Evolutionary conservation across 2,113 vertebrate genomes (phyloP).

Genomic region (Paradoxurus hermaphroditus): DNA sequence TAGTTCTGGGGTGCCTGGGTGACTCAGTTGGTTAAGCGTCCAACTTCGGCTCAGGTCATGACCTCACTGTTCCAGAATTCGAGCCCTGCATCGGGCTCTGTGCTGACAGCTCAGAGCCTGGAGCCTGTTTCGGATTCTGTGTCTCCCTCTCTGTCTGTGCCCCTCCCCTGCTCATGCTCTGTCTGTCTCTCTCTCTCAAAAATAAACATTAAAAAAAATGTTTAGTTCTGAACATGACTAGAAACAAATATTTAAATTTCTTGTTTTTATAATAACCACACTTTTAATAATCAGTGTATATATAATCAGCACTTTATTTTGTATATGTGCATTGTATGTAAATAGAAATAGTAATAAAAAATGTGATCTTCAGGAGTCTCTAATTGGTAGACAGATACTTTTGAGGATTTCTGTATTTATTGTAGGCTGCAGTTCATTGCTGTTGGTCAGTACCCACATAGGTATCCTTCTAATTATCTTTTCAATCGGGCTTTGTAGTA

Average conservation of each 20-base stretch:
- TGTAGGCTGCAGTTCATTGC: neutral
- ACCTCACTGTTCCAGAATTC: too few relatives aligned
- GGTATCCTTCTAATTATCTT: neutral
- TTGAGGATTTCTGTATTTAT: neutral
- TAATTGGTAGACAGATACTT: neutral
- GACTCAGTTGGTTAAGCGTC: too few relatives aligned
- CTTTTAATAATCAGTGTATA: neutral
- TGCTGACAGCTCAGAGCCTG: too few relatives aligned
- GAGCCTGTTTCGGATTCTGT: too few relatives aligned
- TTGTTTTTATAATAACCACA: neutral
- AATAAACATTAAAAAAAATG: too few relatives aligned
- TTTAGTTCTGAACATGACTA: constrained; percentile 4
- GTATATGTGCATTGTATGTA: neutral
- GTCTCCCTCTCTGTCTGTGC: too few relatives aligned
- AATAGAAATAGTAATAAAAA: constrained; percentile 31
- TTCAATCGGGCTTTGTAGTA: neutral
- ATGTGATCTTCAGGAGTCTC: neutral
- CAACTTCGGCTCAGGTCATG: too few relatives aligned
- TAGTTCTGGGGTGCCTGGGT: too few relatives aligned
- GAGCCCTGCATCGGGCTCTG: too few relatives aligned
- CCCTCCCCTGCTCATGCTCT: too few relatives aligned
- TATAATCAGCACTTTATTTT: too few relatives aligned
- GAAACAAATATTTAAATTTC: neutral
- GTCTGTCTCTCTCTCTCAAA: too few relatives aligned
- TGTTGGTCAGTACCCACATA: neutral